A percentile compares a stretch with the other conserved stretches of the same genome.
phyloP scores from a whole-genome alignment of 2,113 vertebrate species.

The Oryzias woworae region DNA sequence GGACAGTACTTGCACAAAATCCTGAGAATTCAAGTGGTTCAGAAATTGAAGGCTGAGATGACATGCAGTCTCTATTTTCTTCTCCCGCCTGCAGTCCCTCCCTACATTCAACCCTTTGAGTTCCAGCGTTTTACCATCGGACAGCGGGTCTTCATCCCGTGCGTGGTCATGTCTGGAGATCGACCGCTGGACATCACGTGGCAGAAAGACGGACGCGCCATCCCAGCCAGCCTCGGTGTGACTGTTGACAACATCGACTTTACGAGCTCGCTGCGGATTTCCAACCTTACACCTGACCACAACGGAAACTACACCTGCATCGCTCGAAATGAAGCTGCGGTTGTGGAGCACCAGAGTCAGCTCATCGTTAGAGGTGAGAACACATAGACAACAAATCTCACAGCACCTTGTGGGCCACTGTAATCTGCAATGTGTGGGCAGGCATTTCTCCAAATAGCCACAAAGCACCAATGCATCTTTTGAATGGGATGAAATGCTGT shows the following conservation, averaged over 20 bases:
- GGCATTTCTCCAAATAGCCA: too few species aligned
- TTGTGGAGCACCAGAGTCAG: slow-evolving; percentile 95
- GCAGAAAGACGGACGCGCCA: slow-evolving; percentile 95
- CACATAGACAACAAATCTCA: background rate
- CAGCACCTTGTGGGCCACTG: slow-evolving; percentile 9
- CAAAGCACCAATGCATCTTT: background rate
- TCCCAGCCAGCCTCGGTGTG: slow-evolving; percentile 91
- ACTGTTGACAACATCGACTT: slow-evolving; percentile 99
- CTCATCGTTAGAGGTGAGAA: slow-evolving; percentile 92
- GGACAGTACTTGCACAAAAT: slow-evolving; percentile 14
- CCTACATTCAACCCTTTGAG: slow-evolving; percentile 97
- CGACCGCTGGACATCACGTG: slow-evolving; percentile 97
- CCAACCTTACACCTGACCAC: slow-evolving; percentile 94
- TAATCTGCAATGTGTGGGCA: slow-evolving; percentile 2
- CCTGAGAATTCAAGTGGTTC: slow-evolving; percentile 15
- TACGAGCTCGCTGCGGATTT: slow-evolving; percentile 95
- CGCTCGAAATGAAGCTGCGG: slow-evolving; percentile 93
- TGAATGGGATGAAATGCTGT: background rate
- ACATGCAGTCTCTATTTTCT: slow-evolving; percentile 25
- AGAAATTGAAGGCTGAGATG: slow-evolving; percentile 25
- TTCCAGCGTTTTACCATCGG: slow-evolving; percentile 97
- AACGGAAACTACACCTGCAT: slow-evolving; percentile 99
- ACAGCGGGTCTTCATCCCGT: slow-evolving; percentile 96
- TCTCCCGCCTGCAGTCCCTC: slow-evolving; percentile 82
- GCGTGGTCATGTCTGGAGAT: slow-evolving; percentile 97